Evolutionary conservation across 2,113 vertebrate species (phyloP).

Genomic region (Pomatorhinus ruficollis): DNA sequence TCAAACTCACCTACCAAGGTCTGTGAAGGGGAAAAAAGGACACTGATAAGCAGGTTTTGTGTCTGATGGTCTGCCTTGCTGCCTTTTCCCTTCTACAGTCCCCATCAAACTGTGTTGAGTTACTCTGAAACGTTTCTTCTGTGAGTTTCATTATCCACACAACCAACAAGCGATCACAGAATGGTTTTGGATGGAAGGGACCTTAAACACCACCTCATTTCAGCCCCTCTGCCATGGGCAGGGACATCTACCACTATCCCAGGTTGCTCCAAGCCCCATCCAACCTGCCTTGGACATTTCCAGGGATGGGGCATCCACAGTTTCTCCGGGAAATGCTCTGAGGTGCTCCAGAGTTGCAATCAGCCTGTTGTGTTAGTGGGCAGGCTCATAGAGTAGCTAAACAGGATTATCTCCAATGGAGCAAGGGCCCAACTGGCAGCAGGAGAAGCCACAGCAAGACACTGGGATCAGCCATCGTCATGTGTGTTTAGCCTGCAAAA

Average conservation of each 20-base stretch:
- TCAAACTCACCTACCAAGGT: neutral
- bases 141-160: neutral
- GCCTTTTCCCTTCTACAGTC: neutral
- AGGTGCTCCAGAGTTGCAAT: neutral
- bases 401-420: slow-evolving; percentile 40
- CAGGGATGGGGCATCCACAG: neutral
- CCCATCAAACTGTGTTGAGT: neutral
- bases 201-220: neutral
- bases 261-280: accelerated
- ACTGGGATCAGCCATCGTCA: neutral
- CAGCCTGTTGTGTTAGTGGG: neutral
- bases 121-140: neutral
- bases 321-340: neutral
- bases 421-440: slow-evolving; percentile 23
- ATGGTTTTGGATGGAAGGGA: neutral
- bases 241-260: neutral
- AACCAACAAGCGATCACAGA: neutral
- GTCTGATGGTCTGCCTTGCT: neutral
- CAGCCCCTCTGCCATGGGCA: neutral
- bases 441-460: slow-evolving; percentile 16
- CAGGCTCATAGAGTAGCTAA: neutral
- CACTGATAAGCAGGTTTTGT: neutral
- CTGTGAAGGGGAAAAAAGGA: neutral
- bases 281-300: neutral
- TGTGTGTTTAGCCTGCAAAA: neutral